These are phyloP conservation scores for Rhopilema esculentum DNA, from an alignment of 30 jellyfish, hydroid and myxozoan species.

Conservation along the genomic window DNA sequence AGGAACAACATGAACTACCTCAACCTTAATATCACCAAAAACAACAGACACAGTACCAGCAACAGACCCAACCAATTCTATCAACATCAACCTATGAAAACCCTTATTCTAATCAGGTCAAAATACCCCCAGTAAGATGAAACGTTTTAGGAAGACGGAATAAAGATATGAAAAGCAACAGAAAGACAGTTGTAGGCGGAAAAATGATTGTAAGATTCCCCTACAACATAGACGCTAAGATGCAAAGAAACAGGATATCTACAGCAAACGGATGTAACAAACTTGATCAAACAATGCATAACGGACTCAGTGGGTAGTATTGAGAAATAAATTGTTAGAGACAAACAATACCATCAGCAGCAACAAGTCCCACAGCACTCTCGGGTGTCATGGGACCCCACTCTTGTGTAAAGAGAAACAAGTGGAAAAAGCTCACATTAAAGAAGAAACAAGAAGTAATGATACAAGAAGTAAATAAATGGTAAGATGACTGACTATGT, in stretches of 20 bases:
- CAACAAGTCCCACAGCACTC: neutral
- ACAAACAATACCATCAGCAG: neutral
- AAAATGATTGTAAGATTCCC: constrained; percentile 9
- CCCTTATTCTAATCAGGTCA: too few species aligned
- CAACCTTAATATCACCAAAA: too few species aligned
- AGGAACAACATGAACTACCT: too few species aligned
- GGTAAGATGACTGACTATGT: too few species aligned
- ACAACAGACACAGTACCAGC: too few species aligned
- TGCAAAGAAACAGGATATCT: neutral
- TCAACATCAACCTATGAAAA: too few species aligned
- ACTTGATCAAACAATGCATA: constrained; percentile 1
- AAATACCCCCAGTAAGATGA: neutral
- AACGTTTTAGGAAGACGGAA: constrained; percentile 5
- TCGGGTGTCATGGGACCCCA: neutral
- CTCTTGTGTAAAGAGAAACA: constrained; percentile 1
- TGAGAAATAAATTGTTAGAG: neutral
- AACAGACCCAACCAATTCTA: too few species aligned
- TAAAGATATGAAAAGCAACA: constrained; percentile 19
- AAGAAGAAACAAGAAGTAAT: neutral
- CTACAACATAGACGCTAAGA: constrained; percentile 4
- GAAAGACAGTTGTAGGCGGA: constrained; percentile 28
- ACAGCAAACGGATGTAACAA: neutral
- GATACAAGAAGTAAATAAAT: neutral
- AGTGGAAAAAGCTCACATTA: neutral
- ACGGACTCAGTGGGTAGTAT: neutral